Conservation (phyloP, 2,113 vertebrate species). For the Melanerpes aurifrons region DNA sequence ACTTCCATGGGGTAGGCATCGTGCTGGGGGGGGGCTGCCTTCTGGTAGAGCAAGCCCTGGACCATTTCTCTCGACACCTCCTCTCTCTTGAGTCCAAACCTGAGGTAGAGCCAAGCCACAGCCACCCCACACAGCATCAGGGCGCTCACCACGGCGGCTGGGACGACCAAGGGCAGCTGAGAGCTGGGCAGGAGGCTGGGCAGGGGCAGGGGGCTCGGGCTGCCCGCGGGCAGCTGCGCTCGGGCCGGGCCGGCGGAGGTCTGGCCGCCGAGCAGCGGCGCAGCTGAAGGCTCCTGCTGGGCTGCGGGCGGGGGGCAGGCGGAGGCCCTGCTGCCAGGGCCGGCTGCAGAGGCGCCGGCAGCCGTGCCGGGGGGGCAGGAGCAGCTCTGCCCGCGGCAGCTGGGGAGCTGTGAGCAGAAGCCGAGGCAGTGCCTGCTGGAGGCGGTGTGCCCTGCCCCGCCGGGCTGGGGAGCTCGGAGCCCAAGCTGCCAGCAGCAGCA, state of each 20-base stretch:
- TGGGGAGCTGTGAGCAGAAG: neutral
- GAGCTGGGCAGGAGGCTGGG: neutral
- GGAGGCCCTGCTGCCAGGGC: neutral
- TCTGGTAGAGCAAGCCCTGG: slow-evolving; percentile 40
- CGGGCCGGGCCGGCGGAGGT: neutral
- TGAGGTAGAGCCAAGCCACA: neutral
- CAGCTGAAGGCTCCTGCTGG: neutral
- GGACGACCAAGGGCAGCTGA: neutral
- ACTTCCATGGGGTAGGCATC: neutral
- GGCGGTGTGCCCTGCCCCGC: too few species aligned
- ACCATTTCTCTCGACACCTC: neutral
- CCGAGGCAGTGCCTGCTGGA: too few species aligned
- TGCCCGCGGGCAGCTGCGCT: neutral
- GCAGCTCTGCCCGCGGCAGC: neutral
- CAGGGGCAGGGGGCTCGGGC: neutral
- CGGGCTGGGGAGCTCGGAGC: too few species aligned
- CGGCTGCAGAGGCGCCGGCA: neutral
- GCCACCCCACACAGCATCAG: neutral
- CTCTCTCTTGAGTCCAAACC: neutral
- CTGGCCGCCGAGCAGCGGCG: neutral
- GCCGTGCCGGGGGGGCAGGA: too few species aligned
- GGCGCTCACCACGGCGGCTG: neutral
- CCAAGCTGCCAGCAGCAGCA: too few species aligned
- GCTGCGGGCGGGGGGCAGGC: neutral
- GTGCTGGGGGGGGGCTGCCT: neutral